Evolutionary conservation across 2,113 vertebrate species (phyloP).

Genomic region (Cisticola juncidis): DNA sequence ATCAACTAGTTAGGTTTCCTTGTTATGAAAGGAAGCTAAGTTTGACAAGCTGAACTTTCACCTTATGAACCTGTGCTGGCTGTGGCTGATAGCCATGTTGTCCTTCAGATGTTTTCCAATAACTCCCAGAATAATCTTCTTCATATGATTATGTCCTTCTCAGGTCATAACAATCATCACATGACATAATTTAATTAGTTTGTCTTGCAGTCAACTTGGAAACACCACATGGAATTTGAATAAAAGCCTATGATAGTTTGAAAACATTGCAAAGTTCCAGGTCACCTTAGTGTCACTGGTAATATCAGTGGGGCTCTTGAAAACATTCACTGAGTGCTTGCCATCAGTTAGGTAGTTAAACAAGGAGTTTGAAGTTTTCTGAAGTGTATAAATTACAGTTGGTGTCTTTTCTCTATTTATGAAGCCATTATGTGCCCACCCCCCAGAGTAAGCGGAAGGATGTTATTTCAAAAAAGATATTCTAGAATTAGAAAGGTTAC

Average conservation of each 20-base stretch:
- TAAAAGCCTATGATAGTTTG: not conserved
- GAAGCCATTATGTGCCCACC: not conserved
- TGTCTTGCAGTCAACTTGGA: not conserved
- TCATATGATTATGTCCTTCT: not conserved
- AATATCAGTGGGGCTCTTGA: not conserved
- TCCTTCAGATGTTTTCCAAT: not conserved
- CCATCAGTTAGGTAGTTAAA: not conserved
- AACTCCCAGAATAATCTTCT: not conserved
- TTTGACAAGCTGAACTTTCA: not conserved
- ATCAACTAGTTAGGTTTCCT: not conserved
- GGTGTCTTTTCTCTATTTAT: not conserved
- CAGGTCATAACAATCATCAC: not conserved
- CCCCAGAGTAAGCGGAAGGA: not conserved
- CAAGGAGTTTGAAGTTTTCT: not conserved
- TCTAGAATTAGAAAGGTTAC: not conserved
- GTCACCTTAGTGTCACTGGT: not conserved
- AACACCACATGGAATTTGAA: not conserved
- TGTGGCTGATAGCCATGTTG: not conserved
- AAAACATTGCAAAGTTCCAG: not conserved
- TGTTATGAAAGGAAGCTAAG: not conserved
- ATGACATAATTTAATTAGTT: constrained; percentile 20
- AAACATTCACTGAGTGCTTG: not conserved
- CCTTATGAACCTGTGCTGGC: not conserved
- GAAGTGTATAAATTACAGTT: not conserved
- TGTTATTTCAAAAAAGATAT: not conserved